Conservation (phyloP, 2,797 vertebrate species). For the Gobio occitaniae region DNA sequence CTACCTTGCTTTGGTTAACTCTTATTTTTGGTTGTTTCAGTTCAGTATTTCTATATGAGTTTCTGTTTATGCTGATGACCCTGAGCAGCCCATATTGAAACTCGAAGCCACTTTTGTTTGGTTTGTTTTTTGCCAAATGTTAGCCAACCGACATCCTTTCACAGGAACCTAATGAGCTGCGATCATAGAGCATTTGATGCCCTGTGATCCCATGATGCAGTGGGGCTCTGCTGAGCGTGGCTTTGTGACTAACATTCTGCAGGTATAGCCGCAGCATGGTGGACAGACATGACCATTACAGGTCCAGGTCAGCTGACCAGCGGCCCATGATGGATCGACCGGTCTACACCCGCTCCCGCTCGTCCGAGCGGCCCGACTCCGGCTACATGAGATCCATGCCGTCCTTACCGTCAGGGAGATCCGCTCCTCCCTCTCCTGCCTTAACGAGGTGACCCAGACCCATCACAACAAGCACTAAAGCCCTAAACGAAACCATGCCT, state of each 20-base stretch:
- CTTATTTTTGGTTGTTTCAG: slow-evolving; percentile 10
- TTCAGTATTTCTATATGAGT: slow-evolving; percentile 5
- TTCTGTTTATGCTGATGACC: slow-evolving; percentile 4
- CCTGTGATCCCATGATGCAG: not conserved
- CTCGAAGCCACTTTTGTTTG: not conserved
- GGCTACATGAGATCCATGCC: slow-evolving; percentile 94
- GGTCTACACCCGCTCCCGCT: slow-evolving; percentile 85
- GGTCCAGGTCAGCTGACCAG: slow-evolving; percentile 94
- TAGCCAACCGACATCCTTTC: not conserved
- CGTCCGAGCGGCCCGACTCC: slow-evolving; percentile 89
- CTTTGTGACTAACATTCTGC: slow-evolving; percentile 66
- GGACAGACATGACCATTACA: slow-evolving; percentile 92
- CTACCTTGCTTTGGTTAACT: not conserved
- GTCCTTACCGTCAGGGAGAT: slow-evolving; percentile 92
- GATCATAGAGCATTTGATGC: not conserved
- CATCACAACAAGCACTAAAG: slow-evolving; percentile 74
- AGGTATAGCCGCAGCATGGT: slow-evolving; percentile 90
- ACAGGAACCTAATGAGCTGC: slow-evolving; percentile 24
- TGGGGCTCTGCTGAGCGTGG: slow-evolving; percentile 42
- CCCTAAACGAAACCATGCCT: slow-evolving; percentile 46
- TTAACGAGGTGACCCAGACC: slow-evolving; percentile 92
- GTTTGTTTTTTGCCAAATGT: not conserved
- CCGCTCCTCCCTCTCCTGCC: slow-evolving; percentile 95
- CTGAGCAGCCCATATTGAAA: not conserved
- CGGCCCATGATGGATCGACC: slow-evolving; percentile 87